Base-by-base conservation (phyloP, 1,140 invertebrate species). In the Drosophila setifemur region DNA sequence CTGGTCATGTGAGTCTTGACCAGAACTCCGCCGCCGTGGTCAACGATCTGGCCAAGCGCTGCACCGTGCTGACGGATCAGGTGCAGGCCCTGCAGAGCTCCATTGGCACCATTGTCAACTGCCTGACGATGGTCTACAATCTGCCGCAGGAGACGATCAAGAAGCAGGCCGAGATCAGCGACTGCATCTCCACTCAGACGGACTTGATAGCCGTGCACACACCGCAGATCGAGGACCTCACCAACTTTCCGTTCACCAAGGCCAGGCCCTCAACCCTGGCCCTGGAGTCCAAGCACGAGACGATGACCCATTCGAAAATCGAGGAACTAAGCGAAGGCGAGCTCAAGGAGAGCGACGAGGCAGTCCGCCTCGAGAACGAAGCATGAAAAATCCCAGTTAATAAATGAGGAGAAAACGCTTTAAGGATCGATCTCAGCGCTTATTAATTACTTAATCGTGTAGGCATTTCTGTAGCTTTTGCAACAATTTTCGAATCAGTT, bases 171-270 rank as follows among this genome's bases (percentile, higher is more conserved):
- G 55, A 37, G 39, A 77, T 39, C 18, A 57, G 26, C 16, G 92
- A 93, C 40, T 93, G 92, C 6, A 93, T 93, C 72, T 93, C 92
- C 53, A 96, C 95, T 2, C 95, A 96, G 91, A 96, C 95, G 0
- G 95, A 96, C 91, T 94, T 96, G 55, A 92, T 93, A 9, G 95
- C 95, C 1, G 94, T 96, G 4, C 92, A 94, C 73, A 95, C 95
- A 1, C 95, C 95, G 3, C 93, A 94, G 85, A 92, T 93, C 9
- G 90, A 90, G 49, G 85, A 79, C 39, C 70, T 88, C 12, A 71
- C 58, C 11, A 83, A 81, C 49, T 90, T 90, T 42, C 89, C 89
- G 0, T 90, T 90, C 42, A 81, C 61, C 4, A 89, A 89, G 18
- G 45, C 73, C 5, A 72, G 90, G 7, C 90, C 90, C 12, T 90